Evolutionary conservation across 2,888 invertebrate species (phyloP), one percentile per base, ranked within the genome.

Genomic region (Plebejus melissa): DNA sequence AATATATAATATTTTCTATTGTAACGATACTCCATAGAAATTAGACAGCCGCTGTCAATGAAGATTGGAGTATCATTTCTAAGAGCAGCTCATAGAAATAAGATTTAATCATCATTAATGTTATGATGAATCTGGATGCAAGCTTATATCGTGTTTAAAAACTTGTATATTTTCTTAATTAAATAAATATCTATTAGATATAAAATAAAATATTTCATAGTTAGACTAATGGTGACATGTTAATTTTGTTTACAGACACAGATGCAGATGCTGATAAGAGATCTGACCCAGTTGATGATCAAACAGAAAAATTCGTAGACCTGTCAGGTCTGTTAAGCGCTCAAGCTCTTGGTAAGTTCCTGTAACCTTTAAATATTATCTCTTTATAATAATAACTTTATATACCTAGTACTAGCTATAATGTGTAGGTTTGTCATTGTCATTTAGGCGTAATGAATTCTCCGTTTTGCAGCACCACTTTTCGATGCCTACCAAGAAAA

Each of bases 401-500:
- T 46, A 46, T 46, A 22, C 22, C 22, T 22, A 46, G 46, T 46
- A 46, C 2, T 9, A 46, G 1, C 9, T 46, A 46, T 46, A 46
- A 11, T 69, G 54, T 7, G 58, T 36, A 50, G 69, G 74, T 46
- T 57, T 41, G 46, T 74, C 13, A 13, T 57, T 41, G 46, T 74
- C 13, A 13, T 11, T 28, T 32, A 70, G 41, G 22, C n/a, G 36
- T n/a, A n/a, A 60, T 75, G 4, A 32, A 71, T 69, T 57, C 22
- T 69, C 75, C 72, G 32, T 70, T 65, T 92, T 78, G 70, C 93
- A 87, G 94, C 94, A 0, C 97, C 97, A 0, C 89, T 97, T 4
- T 91, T 97, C 79, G 95, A 96, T 83, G 96, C 97, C 0, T 97
- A 97, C 82, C 96, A 97, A 86, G 97, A 97, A 83, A 96, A 96